Evolutionary conservation across 2,888 invertebrate genomes (phyloP).

Genomic region (Cheilosia scutellata): DNA sequence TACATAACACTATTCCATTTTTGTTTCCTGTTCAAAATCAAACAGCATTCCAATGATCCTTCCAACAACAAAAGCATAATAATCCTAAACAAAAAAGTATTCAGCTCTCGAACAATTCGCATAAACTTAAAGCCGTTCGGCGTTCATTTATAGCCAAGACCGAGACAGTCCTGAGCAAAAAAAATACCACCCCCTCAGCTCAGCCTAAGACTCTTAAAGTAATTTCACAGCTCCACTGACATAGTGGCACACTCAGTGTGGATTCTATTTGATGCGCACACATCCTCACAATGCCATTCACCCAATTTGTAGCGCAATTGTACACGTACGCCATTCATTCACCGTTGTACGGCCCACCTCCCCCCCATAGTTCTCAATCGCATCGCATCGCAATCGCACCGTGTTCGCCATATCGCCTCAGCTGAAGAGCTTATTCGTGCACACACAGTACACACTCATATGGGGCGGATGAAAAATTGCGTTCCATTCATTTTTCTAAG

Average conservation of each 20-base stretch:
- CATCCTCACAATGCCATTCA: conserved; percentile 62
- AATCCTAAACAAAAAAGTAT: conserved; percentile 46
- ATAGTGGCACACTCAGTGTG: conserved; percentile 59
- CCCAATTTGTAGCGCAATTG: conserved; percentile 74
- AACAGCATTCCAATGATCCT: conserved; percentile 8
- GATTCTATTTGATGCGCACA: conserved; percentile 35
- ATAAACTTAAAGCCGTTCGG: conserved; percentile 61
- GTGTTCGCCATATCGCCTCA: neutral
- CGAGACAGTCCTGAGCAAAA: conserved; percentile 18
- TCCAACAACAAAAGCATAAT: conserved; percentile 1
- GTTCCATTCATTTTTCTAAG: conserved; percentile 75
- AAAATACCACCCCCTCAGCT: conserved; percentile 2
- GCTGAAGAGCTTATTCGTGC: conserved; percentile 18
- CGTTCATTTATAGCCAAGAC: conserved; percentile 21
- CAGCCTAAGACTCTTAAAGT: conserved; percentile 64
- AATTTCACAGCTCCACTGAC: conserved; percentile 72
- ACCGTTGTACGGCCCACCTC: conserved; percentile 6
- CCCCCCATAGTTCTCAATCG: neutral
- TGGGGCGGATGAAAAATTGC: conserved; percentile 68
- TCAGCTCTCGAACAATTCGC: conserved; percentile 59
- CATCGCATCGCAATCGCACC: neutral
- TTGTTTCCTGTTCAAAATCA: conserved; percentile 3
- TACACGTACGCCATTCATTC: conserved; percentile 62
- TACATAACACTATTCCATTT: neutral
- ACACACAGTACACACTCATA: conserved; percentile 13